Evolutionary conservation across 2,113 vertebrate species (phyloP), one percentile per base, ranked within the genome.

Genomic region (Oreochromis tanganicae): DNA sequence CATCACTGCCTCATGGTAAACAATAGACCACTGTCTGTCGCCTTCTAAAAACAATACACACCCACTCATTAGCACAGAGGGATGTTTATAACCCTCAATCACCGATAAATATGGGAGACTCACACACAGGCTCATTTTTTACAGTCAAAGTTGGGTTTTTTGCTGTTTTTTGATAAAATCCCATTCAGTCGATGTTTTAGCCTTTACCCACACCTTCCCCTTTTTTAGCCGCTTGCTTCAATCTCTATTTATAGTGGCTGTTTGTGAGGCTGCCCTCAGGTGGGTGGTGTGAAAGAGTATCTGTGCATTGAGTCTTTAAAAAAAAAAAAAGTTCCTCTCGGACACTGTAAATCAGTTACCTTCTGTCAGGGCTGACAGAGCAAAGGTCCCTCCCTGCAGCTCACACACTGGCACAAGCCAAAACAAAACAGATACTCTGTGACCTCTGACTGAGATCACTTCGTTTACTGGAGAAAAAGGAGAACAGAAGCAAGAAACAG

Each of bases 261-360:
- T 88, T 92, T 92, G 89, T 90, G 21, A 88, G 38, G 54, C 63
- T 84, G 75, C 46, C 61, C 84, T 87, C 2, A 27, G 78, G 85
- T 91, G 87, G 90, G 84, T 81, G 83, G 88, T 63, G 86, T 85
- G 84, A 21, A 66, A 81, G 13, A 34, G 1, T 46, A 61, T 86
- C 19, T 75, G 36, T 66, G 78, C 73, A 61, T 61, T 38, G 57
- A 66, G 57, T 83, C 54, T 61, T 12, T 41, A 83, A 27, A 27
- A 27, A 27, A 27, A 27, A 27, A 27, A 27, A 27, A 85, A 59
- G 55, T 68, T 85, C 68, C 85, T 55, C 61, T 84, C 4, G 3
- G 59, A 66, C 24, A 61, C 87, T 92, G 94, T 96, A 91, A 96
- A 96, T 95, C 87, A 94, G 94, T 95, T 92, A 95, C 91, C 59